Conservation (phyloP, 2,797 vertebrate genomes). For the Lagodon rhomboides region DNA sequence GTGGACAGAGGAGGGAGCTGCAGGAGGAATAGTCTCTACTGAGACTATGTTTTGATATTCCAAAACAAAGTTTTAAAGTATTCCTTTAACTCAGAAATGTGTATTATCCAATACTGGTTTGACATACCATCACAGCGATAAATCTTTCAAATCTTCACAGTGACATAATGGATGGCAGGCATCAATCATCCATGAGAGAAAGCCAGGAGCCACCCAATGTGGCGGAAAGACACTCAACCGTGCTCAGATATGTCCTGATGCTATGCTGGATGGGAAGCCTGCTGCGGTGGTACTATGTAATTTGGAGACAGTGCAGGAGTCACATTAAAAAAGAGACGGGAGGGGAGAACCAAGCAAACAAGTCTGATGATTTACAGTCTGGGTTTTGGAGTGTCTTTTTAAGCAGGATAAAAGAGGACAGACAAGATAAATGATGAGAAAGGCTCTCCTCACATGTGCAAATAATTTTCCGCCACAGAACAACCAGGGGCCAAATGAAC, state of each 20-base stretch:
- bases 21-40: background rate
- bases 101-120: conserved; percentile 3
- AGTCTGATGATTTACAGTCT: conserved; percentile 45
- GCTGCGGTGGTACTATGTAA: conserved; percentile 19
- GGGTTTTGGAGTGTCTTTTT: conserved; percentile 50
- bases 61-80: background rate
- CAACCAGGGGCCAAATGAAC: conserved; percentile 69
- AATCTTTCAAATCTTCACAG: conserved; percentile 8
- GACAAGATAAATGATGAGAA: conserved; percentile 70
- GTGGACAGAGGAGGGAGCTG: background rate
- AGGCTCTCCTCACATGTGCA: conserved; percentile 72
- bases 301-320: conserved; percentile 23
- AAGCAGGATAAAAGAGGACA: conserved; percentile 51
- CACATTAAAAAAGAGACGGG: conserved; percentile 19
- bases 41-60: background rate
- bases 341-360: conserved; percentile 13
- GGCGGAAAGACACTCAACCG: conserved; percentile 10
- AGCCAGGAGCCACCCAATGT: conserved; percentile 13
- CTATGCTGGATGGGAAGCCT: background rate
- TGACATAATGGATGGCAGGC: conserved; percentile 13
- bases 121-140: conserved; percentile 6
- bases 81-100: background rate
- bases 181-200: conserved; percentile 46
- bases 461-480: conserved; percentile 69
- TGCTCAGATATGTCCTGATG: conserved; percentile 1